These are phyloP conservation scores for Spodoptera littoralis DNA, from an alignment of 2,888 invertebrate species.

Conservation along the genomic window DNA sequence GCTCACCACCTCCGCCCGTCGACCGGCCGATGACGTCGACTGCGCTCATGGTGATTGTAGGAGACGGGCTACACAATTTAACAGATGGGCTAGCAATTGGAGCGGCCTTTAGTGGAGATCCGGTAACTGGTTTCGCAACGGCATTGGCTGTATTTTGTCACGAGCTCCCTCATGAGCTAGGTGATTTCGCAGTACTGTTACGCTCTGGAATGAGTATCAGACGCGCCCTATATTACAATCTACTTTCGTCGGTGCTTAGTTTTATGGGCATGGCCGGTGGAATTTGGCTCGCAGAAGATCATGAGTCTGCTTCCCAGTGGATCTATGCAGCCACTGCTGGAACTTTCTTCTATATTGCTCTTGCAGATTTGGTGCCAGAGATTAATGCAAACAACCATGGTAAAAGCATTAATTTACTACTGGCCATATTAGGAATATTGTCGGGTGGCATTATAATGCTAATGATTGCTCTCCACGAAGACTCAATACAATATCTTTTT, in stretches of 20 bases:
- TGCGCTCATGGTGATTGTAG: conserved; percentile 94
- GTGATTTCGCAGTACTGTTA: conserved; percentile 94
- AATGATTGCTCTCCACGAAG: conserved; percentile 92
- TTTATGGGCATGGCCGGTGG: conserved; percentile 93
- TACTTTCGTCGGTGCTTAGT: conserved; percentile 92
- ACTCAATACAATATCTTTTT: conserved; percentile 86
- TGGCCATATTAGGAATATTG: conserved; percentile 91
- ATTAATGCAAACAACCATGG: conserved; percentile 87
- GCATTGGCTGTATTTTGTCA: conserved; percentile 94
- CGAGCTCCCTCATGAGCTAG: conserved; percentile 94
- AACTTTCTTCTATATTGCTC: conserved; percentile 94
- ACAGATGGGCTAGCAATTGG: conserved; percentile 95
- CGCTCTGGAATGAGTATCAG: conserved; percentile 92
- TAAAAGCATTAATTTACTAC: conserved; percentile 86
- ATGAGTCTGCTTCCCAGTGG: conserved; percentile 92
- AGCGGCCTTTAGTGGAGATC: conserved; percentile 92
- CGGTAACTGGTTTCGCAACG: conserved; percentile 93
- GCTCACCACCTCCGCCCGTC: conserved; percentile 83
- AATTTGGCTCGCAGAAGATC: conserved; percentile 91
- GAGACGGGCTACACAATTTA: conserved; percentile 94
- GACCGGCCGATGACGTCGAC: conserved; percentile 90
- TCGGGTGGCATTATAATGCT: conserved; percentile 92
- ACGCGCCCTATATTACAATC: conserved; percentile 92
- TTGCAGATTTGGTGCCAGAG: conserved; percentile 93
- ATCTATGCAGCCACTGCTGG: conserved; percentile 94